Evolutionary conservation across 2,888 invertebrate genomes (phyloP), one percentile per base, ranked within the genome.

Genomic region (Vandiemenella viatica): DNA sequence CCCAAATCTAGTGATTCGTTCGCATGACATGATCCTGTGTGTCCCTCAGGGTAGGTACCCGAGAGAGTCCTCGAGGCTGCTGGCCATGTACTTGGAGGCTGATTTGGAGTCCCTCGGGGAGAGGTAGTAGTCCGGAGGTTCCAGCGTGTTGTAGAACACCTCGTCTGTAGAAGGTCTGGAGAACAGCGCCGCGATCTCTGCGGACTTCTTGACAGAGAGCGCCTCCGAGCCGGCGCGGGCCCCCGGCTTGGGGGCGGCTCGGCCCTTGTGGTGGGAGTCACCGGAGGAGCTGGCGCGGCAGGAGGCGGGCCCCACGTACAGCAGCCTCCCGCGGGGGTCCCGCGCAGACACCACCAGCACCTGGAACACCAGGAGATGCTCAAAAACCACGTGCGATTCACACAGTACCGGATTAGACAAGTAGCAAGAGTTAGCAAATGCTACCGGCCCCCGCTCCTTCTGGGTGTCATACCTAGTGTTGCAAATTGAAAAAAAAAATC

Each of bases 101-200:
- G 41, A 49, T 19, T 46, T 51, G n/a, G n/a, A n/a, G n/a, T n/a
- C n/a, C 6, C 41, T 41, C 15, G 44, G 51, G 13, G 50, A 45
- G 4, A 53, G 45, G 40, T 50, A 48, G 19, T 48, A 48, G 15
- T 49, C 48, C 7, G 52, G 43, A 6, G 52, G 51, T 22, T 53
- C 54, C 15, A 55, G 38, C 3, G 53, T 51, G 41, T 50, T 51
- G 23, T 55, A 55, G 22, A 54, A 51, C 22, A 53, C 46, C 22
- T 55, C 55, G 47, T 60, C 60, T 5, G 60, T 58, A n/a, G n/a
- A n/a, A 37, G 60, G 77, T 60, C 85, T 83, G 0, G 84, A 83
- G 63, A 90, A 89, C 21, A 89, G 68, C 0, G 88, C 89, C 0
- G 88, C 89, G 59, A 89, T 88, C 65, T 89, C 89, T 0, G 88